Percentiles rank a stretch among this genome's conserved stretches.
These are phyloP conservation scores for Ceratina australensis DNA, from an alignment of 1,140 invertebrate genomes.

Conservation along the genomic window DNA sequence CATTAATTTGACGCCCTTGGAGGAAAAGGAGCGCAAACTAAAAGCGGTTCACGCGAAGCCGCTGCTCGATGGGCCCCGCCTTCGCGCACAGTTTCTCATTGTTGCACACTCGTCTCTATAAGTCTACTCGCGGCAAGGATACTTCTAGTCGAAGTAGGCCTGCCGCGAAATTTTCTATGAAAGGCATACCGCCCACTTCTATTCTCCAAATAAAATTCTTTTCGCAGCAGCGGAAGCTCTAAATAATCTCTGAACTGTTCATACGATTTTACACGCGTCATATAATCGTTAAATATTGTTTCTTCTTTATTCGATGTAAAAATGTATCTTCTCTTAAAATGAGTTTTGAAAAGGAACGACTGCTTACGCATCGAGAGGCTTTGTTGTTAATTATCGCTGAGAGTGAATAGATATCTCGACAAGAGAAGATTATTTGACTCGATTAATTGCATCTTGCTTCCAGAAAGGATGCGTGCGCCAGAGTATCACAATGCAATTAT, in stretches of 20 bases:
- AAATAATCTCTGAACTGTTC: too few relatives aligned
- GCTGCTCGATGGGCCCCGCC: not conserved
- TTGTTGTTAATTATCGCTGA: slow-evolving; percentile 1
- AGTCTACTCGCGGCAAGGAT: too few relatives aligned
- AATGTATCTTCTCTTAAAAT: too few relatives aligned
- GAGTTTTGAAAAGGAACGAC: not conserved
- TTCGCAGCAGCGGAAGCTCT: too few relatives aligned
- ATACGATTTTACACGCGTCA: too few relatives aligned
- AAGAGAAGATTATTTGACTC: not conserved
- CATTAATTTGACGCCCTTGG: slow-evolving; percentile 23
- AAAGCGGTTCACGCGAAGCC: not conserved
- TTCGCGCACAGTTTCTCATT: not conserved
- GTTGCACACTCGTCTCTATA: too few relatives aligned
- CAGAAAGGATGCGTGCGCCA: not conserved
- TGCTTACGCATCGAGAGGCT: not conserved
- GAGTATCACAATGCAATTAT: not conserved
- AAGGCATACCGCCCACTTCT: too few relatives aligned
- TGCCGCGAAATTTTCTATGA: too few relatives aligned
- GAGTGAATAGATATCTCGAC: not conserved
- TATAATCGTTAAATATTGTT: too few relatives aligned
- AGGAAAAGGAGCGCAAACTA: not conserved
- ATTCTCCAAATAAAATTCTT: too few relatives aligned
- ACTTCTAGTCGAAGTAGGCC: too few relatives aligned
- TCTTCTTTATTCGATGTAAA: too few relatives aligned
- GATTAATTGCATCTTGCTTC: slow-evolving; percentile 1